Evolutionary conservation across 1,140 invertebrate species (phyloP).

Genomic region (Trigoniulus corallinus): DNA sequence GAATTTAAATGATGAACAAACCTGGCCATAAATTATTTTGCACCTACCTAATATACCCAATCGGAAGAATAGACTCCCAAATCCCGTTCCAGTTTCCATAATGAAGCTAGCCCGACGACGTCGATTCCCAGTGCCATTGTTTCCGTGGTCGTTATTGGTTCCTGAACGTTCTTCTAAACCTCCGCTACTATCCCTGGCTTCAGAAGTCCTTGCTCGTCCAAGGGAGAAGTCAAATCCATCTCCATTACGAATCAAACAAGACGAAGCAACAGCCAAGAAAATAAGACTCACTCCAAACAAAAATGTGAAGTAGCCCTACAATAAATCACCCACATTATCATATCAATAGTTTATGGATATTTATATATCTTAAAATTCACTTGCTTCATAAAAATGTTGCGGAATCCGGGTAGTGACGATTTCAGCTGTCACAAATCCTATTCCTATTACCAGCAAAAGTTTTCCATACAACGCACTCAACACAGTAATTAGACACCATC

Average conservation of each 20-base stretch:
- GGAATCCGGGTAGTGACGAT: constrained; percentile 80
- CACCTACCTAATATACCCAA: constrained; percentile 82
- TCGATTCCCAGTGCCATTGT: constrained; percentile 36
- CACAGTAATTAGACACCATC: constrained; percentile 10
- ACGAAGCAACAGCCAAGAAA: constrained; percentile 91
- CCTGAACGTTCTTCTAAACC: constrained; percentile 16
- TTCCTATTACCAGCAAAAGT: constrained; percentile 72
- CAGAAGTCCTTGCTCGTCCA: constrained; percentile 18
- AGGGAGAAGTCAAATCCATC: constrained; percentile 4
- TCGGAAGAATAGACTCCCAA: constrained; percentile 89
- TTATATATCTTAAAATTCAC: neutral
- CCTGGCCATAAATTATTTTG: constrained; percentile 1
- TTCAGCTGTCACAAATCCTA: constrained; percentile 81
- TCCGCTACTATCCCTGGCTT: constrained; percentile 11
- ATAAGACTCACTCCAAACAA: constrained; percentile 86
- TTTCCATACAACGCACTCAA: constrained; percentile 88
- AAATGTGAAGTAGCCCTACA: constrained; percentile 92
- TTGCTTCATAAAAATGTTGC: constrained; percentile 46
- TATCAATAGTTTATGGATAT: neutral
- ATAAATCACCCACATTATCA: constrained; percentile 12
- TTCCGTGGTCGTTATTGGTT: constrained; percentile 26
- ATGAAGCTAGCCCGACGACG: neutral
- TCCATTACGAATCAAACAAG: constrained; percentile 44
- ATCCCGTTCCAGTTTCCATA: constrained; percentile 77
- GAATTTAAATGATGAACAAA: neutral